Conservation (phyloP, 2,888 invertebrate genomes). For the Zelleria hepariella region DNA sequence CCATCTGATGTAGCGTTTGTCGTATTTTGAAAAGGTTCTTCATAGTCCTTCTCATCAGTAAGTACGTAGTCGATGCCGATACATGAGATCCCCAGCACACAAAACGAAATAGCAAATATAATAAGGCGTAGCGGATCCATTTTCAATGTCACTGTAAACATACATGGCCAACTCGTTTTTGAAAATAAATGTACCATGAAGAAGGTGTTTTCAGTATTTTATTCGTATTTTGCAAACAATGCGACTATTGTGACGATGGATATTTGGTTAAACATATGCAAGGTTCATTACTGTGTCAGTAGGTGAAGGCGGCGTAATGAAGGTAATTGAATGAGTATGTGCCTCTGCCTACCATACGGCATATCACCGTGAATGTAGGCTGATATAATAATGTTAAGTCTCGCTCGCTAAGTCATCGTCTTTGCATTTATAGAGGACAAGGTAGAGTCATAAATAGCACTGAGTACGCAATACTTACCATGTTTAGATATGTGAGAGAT, state of each 20-base stretch:
- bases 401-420: not conserved
- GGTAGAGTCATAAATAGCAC: not conserved
- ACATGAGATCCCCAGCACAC: not conserved
- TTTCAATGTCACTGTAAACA: not conserved
- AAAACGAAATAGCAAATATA: not conserved
- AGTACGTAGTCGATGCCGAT: not conserved
- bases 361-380: no score
- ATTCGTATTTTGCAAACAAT: no score
- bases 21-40: not conserved
- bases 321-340: no score
- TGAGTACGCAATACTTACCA: not conserved
- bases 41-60: not conserved
- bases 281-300: no score
- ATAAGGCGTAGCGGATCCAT: not conserved
- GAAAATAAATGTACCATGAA: not conserved
- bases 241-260: no score
- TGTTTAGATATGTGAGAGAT: not conserved
- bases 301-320: no score
- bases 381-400: no score
- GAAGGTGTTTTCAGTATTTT: no score
- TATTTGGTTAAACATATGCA: no score
- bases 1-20: not conserved
- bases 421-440: not conserved
- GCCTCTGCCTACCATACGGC: no score
- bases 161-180: not conserved